phyloP scores from a whole-genome alignment of 2,113 vertebrate genomes.

The Mohoua ochrocephala region DNA sequence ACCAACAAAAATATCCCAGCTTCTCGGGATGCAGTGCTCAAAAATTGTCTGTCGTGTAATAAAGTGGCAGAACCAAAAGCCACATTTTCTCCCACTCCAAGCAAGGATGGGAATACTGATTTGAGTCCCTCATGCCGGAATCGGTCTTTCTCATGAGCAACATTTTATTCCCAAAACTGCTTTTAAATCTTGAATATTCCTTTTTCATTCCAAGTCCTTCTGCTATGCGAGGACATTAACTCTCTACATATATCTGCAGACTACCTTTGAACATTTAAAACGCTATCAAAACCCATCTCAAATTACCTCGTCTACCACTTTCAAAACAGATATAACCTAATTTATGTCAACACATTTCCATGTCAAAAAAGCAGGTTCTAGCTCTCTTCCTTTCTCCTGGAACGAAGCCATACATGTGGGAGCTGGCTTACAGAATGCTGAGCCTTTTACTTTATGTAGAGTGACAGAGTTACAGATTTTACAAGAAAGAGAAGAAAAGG shows the following conservation, averaged over 20 bases:
- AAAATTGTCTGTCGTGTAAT: background rate
- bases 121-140: background rate
- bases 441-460: background rate
- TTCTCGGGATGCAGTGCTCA: background rate
- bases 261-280: background rate
- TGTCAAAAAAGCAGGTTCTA: background rate
- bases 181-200: background rate
- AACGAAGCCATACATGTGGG: background rate
- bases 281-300: background rate
- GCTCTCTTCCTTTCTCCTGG: background rate
- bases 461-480: constrained; percentile 3
- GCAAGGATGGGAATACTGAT: background rate
- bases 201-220: background rate
- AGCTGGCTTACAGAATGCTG: background rate
- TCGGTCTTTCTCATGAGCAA: background rate
- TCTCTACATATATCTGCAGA: background rate
- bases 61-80: background rate
- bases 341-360: background rate
- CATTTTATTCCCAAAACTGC: background rate
- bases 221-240: background rate
- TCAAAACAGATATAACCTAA: background rate
- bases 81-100: background rate
- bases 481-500: background rate
- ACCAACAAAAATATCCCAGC: background rate
- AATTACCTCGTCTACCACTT: background rate